Evolutionary conservation across 2,888 invertebrate genomes (phyloP).

Genomic region (Pelosia muscerda): DNA sequence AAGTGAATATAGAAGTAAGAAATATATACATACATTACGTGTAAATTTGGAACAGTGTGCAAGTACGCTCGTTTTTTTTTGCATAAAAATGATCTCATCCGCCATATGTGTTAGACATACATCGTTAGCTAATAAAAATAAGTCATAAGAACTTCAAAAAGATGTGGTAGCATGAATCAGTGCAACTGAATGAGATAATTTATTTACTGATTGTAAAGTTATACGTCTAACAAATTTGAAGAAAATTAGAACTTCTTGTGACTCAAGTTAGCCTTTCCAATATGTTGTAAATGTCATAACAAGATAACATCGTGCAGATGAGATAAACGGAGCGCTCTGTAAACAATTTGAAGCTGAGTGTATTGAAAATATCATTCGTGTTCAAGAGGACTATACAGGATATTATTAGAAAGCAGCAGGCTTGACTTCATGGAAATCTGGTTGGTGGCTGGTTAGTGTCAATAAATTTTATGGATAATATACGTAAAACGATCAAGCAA

Average conservation of each 20-base stretch:
- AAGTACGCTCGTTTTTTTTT: conserved; percentile 50
- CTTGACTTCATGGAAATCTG: not conserved
- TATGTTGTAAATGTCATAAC: conserved; percentile 16
- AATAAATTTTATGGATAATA: not conserved
- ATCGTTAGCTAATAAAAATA: conserved; percentile 36
- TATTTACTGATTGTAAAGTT: conserved; percentile 17
- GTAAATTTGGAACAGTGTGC: conserved; percentile 46
- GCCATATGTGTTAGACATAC: conserved; percentile 60
- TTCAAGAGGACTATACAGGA: not conserved
- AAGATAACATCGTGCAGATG: conserved; percentile 36
- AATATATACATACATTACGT: conserved; percentile 46
- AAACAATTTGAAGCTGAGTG: conserved; percentile 6
- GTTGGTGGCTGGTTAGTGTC: too few species aligned
- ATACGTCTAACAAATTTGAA: conserved; percentile 17
- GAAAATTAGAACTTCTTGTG: conserved; percentile 23
- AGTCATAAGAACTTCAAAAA: conserved; percentile 36
- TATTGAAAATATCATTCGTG: too few species aligned
- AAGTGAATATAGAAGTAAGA: conserved; percentile 24
- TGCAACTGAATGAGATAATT: conserved; percentile 30
- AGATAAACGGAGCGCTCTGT: conserved; percentile 19
- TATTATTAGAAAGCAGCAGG: not conserved
- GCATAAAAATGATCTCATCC: conserved; percentile 64
- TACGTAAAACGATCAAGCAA: not conserved
- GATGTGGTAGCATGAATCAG: conserved; percentile 34
- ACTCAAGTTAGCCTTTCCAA: conserved; percentile 30